Base-by-base conservation (phyloP, 2,797 vertebrate genomes). In the Xenopus petersii region DNA sequence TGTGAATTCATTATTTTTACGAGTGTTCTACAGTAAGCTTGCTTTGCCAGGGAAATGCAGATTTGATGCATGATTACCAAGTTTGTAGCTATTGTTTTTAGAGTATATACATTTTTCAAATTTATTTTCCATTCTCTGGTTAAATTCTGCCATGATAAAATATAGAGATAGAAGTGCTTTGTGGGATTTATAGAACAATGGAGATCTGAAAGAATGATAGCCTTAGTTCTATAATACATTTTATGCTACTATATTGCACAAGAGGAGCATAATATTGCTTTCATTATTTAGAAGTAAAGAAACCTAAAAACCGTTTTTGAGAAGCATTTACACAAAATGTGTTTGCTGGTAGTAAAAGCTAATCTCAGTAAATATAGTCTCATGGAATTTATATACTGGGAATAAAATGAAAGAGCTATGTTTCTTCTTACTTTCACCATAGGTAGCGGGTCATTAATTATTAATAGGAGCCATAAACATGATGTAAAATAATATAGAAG, bases 181-280 rank as follows among this genome's bases (percentile, higher is more conserved):
- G 13, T 62, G 47, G 51, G 26, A 51, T 66, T 17, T 68, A 68
- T 61, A 30, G 64, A n/a, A 51, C 47, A 67, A 26, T 67, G 0
- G 26, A 24, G 47, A 48, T 16, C 48, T 13, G 9, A 26, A 13
- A 67, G 46, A 67, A 49, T 24, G 17, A 67, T 49, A 15, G 17
- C 21, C 46, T 51, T 51, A 24, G 33, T 72, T 46, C 42, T 61
- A 11, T 67, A 42, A 42, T 42, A 42, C 36, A 42, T 42, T 42
- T 42, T 11, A 42, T 33, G n/a, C 65, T 12, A 21, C 21, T n/a
- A 1, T 54, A 65, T 36, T 11, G 21, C 55, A 64, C 6, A 12
- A 66, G 21, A 67, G 64, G 54, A 54, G 47, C 42, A 48, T 61
- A 74, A 61, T 67, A 64, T 67, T 74, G 26, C 56, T 62, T 42